phyloP scores from a whole-genome alignment of 2,888 invertebrate species.

The Hydrotaea cyrtoneurina region DNA sequence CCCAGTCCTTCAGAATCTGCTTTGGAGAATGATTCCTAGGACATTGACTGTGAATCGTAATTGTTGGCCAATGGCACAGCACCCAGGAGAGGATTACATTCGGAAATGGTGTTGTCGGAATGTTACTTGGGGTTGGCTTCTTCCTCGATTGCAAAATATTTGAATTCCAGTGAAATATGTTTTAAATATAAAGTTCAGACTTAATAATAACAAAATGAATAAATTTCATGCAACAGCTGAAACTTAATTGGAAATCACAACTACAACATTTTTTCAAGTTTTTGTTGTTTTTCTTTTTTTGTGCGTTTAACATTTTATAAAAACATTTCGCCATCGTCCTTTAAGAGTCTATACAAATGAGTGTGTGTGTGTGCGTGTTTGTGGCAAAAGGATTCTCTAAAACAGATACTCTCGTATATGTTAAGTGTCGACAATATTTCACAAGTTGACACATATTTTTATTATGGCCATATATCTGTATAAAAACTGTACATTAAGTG shows the following conservation, averaged over 20 bases:
- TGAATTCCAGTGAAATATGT: slow-evolving; percentile 22
- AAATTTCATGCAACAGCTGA: slow-evolving; percentile 63
- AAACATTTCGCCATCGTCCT: slow-evolving; percentile 46
- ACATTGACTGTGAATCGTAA: neutral
- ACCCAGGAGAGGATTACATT: neutral
- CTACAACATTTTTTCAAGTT: slow-evolving; percentile 40
- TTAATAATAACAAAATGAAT: slow-evolving; percentile 63
- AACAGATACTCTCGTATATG: slow-evolving; percentile 45
- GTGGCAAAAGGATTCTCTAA: slow-evolving; percentile 12
- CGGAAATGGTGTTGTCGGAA: neutral
- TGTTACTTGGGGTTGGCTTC: neutral
- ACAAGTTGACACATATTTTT: slow-evolving; percentile 52
- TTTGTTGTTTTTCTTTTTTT: slow-evolving; percentile 47
- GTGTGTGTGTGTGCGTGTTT: neutral
- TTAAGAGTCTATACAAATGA: slow-evolving; percentile 2
- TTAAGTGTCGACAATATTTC: slow-evolving; percentile 65
- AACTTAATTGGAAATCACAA: slow-evolving; percentile 61
- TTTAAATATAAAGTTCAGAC: slow-evolving; percentile 52
- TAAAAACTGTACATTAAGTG: neutral
- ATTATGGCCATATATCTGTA: slow-evolving; percentile 6
- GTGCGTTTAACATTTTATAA: slow-evolving; percentile 44
- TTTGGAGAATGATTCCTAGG: neutral
- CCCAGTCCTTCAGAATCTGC: neutral
- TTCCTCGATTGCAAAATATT: neutral
- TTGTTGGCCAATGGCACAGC: neutral